These are phyloP conservation scores for Drosophila aff. DNA, from an alignment of 1,140 invertebrate genomes.

Conservation along the genomic window DNA sequence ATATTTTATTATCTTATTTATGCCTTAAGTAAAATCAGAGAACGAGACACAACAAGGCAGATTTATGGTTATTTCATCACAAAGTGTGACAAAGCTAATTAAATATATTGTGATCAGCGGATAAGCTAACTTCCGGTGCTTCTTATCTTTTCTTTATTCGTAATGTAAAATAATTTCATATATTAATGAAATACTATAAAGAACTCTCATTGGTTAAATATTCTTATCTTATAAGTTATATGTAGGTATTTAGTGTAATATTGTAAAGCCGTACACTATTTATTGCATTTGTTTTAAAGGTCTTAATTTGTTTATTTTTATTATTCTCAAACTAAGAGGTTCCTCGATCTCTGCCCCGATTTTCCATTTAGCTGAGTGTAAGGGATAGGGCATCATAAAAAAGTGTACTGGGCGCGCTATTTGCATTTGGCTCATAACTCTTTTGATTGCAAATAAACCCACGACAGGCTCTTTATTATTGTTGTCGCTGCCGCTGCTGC, in stretches of 20 bases:
- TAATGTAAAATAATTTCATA: neutral
- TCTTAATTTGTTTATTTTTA: neutral
- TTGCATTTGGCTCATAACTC: constrained; percentile 83
- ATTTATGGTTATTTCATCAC: constrained; percentile 7
- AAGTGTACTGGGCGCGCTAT: constrained; percentile 62
- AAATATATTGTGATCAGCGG: neutral
- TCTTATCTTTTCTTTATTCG: neutral
- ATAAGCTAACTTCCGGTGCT: neutral
- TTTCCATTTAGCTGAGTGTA: constrained; percentile 30
- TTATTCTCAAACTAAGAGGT: too few relatives aligned
- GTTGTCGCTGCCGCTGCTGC: constrained; percentile 39
- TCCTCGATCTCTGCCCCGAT: neutral
- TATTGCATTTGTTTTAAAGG: neutral
- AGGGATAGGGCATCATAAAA: constrained; percentile 64
- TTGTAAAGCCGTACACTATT: too few relatives aligned
- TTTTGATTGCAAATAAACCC: constrained; percentile 81
- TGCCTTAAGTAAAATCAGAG: neutral
- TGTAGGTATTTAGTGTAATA: too few relatives aligned
- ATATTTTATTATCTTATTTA: neutral
- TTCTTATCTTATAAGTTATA: too few relatives aligned
- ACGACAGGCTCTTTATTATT: constrained; percentile 60
- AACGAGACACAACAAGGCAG: neutral
- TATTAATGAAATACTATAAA: neutral
- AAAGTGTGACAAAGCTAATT: constrained; percentile 1
- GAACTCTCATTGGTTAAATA: neutral